Evolutionary conservation across 2,888 invertebrate species (phyloP).

Genomic region (Drosophila nr. medialis): DNA sequence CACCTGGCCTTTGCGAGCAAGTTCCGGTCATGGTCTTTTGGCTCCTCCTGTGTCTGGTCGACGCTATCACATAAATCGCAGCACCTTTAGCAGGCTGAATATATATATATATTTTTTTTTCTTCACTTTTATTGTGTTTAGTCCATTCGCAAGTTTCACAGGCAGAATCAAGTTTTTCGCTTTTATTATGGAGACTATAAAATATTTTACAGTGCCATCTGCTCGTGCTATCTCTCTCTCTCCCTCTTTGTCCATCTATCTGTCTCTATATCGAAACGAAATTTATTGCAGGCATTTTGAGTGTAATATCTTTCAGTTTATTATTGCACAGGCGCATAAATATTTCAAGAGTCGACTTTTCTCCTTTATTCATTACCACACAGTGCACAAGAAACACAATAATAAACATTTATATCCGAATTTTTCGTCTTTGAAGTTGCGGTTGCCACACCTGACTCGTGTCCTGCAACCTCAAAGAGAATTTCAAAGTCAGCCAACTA

Average conservation of each 20-base stretch:
- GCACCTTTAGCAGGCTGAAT: slow-evolving; percentile 43
- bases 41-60: slow-evolving; percentile 15
- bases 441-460: slow-evolving; percentile 25
- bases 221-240: slow-evolving; percentile 41
- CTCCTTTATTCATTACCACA: slow-evolving; percentile 40
- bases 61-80: slow-evolving; percentile 52
- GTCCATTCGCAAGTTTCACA: slow-evolving; percentile 49
- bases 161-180: slow-evolving; percentile 73
- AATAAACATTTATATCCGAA: slow-evolving; percentile 17
- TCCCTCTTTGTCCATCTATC: slow-evolving; percentile 6
- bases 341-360: slow-evolving; percentile 60
- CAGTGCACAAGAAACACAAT: background rate
- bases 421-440: slow-evolving; percentile 30
- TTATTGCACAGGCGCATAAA: slow-evolving; percentile 65
- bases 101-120: background rate
- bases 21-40: slow-evolving; percentile 15
- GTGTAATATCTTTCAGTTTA: slow-evolving; percentile 70
- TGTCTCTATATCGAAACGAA: slow-evolving; percentile 23
- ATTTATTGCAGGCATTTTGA: slow-evolving; percentile 68
- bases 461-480: slow-evolving; percentile 6
- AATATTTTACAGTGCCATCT: slow-evolving; percentile 69
- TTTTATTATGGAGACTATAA: slow-evolving; percentile 67
- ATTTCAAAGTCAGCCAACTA: slow-evolving; percentile 3
- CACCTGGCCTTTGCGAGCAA: slow-evolving; percentile 15
- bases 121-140: slow-evolving; percentile 26